Base-by-base conservation (phyloP, 2,797 vertebrate genomes). In the Scleropages formosus region DNA sequence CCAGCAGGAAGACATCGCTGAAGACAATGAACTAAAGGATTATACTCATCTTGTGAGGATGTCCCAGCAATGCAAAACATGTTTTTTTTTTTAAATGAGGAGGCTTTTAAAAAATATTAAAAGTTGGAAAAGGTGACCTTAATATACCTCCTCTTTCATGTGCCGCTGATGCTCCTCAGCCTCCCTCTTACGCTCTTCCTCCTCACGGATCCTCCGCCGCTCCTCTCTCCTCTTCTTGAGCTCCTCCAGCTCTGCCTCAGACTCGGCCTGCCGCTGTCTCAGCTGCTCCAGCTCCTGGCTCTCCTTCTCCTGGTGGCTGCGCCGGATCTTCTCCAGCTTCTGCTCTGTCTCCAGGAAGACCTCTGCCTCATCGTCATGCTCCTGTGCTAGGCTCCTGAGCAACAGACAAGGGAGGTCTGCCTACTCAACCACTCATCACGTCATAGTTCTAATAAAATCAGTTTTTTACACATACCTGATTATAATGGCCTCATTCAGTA, bases 241-340 rank as follows among this genome's bases (percentile, higher is more conserved):
- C 79, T 92, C 88, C 77, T 94, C 91, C 82, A 93, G 86, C 83
- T 93, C 91, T 61, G 82, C 84, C 82, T 92, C 92, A 0, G 87
- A 88, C 59, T 91, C 90, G 0, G 49, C 79, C 79, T 92, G 91
- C n/a, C 86, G 79, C 20, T 86, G 84, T 4, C 76, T 72, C 26
- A 87, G 81, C 75, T 84, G 87, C 77, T 93, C 89, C 73, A 90
- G 84, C 77, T 93, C 91, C 76, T 74, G 90, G 76, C 79, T 89
- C 79, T 90, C 91, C 82, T 92, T 92, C 0, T 62, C 86, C 74
- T 92, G 91, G 72, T 80, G 91, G 79, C 88, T 78, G 53, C 88
- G 84, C 4, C 83, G 81, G 47, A 95, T 86, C 81, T 90, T 93
- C 86, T 94, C 91, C 82, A 94, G 81, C 63, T 87, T 88, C 82